phyloP scores from a whole-genome alignment of 2,113 vertebrate species.

The Odobenus rosmarus region DNA sequence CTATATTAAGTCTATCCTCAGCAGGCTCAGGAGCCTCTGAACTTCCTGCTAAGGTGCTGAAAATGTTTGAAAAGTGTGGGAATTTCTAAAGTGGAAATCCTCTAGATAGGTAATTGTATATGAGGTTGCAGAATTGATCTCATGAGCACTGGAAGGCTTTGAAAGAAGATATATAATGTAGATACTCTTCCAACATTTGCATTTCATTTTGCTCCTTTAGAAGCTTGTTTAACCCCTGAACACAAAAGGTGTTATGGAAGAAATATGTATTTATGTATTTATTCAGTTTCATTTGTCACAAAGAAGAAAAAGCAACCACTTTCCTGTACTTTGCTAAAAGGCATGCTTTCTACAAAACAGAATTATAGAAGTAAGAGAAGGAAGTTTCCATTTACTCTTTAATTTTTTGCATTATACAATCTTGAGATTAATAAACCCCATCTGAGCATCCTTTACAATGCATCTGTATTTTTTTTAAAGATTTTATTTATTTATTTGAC shows the following conservation, averaged over 20 bases:
- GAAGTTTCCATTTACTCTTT: slow-evolving; percentile 33
- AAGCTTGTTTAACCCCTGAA: slow-evolving; percentile 3
- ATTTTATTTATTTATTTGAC: no score
- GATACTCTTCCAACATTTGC: slow-evolving; percentile 36
- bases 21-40: background rate
- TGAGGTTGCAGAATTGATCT: slow-evolving; percentile 27
- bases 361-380: background rate
- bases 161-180: background rate
- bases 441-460: background rate
- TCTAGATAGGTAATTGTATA: background rate
- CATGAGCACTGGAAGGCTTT: background rate
- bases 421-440: background rate
- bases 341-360: background rate
- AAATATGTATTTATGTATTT: slow-evolving; percentile 46
- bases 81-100: background rate
- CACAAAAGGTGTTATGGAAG: background rate
- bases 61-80: background rate
- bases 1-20: background rate
- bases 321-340: background rate
- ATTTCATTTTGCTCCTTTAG: slow-evolving; percentile 36
- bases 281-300: slow-evolving; percentile 58
- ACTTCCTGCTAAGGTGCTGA: background rate
- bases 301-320: slow-evolving; percentile 2
- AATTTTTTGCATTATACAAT: background rate
- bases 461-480: background rate